Evolutionary conservation across 2,113 vertebrate species (phyloP).

Genomic region (Tinamus guttatus): DNA sequence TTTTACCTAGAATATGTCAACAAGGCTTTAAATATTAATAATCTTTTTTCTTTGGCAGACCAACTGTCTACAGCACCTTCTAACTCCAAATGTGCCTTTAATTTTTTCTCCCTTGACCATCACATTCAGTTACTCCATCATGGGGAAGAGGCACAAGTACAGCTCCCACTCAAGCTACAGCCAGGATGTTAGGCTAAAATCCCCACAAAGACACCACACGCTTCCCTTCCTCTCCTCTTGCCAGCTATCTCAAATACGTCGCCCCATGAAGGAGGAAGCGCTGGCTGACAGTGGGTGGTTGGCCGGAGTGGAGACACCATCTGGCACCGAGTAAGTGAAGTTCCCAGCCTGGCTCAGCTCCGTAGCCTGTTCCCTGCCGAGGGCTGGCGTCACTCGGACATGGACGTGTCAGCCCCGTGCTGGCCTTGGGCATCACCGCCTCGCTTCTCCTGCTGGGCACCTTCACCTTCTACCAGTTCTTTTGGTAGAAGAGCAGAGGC

Average conservation of each 20-base stretch:
- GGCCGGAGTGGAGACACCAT: neutral
- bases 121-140: neutral
- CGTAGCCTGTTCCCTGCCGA: neutral
- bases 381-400: neutral
- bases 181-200: neutral
- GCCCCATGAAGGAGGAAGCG: rapidly evolving
- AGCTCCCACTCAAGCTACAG: neutral
- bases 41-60: neutral
- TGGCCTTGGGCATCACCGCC: no score
- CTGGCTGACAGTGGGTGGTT: neutral
- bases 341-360: neutral
- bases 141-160: neutral
- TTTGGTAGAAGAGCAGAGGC: neutral
- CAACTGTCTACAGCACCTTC: neutral
- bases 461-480: neutral
- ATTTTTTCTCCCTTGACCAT: neutral
- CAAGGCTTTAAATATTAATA: neutral
- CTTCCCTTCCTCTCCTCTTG: neutral
- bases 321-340: neutral
- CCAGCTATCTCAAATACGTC: neutral
- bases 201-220: neutral
- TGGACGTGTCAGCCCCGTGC: no score
- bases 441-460: neutral
- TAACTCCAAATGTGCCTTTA: neutral
- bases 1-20: neutral